phyloP scores from a whole-genome alignment of 2,797 vertebrate species.

The Falco concolor region DNA sequence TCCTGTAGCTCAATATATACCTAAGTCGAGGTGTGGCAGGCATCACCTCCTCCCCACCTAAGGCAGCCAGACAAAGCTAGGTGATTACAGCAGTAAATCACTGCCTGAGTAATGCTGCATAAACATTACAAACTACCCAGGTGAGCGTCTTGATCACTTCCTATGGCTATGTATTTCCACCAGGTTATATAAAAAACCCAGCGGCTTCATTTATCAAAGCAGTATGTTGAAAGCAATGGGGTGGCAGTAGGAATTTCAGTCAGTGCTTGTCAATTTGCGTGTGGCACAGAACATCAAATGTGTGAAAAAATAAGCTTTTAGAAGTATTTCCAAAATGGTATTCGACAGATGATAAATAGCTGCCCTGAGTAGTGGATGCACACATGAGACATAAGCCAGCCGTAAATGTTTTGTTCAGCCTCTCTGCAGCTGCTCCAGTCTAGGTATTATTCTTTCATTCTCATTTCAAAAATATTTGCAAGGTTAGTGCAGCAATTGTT shows the following conservation, averaged over 20 bases:
- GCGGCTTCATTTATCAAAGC: neutral
- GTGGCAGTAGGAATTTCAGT: neutral
- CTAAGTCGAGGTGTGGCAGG: constrained; percentile 69
- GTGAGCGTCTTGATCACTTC: constrained; percentile 29
- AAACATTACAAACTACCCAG: constrained; percentile 61
- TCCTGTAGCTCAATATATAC: constrained; percentile 59
- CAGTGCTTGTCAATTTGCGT: neutral
- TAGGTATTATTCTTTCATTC: neutral
- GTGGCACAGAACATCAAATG: neutral
- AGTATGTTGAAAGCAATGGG: neutral
- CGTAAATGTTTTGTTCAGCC: neutral
- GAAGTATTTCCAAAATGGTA: neutral
- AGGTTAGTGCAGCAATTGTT: neutral
- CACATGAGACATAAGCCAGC: neutral
- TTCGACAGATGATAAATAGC: neutral
- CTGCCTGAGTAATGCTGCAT: constrained; percentile 80
- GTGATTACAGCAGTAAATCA: constrained; percentile 71
- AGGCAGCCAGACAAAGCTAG: constrained; percentile 65
- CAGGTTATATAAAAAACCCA: neutral
- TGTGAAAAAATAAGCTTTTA: neutral
- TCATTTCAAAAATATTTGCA: neutral
- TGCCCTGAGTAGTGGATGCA: neutral
- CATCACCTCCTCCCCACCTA: constrained; percentile 71
- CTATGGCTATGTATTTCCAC: constrained; percentile 59
- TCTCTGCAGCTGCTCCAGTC: neutral